Percentiles rank a stretch among this genome's conserved stretches.
phyloP scores from a whole-genome alignment of 2,888 invertebrate species.

The Meiosimyza platycephala region DNA sequence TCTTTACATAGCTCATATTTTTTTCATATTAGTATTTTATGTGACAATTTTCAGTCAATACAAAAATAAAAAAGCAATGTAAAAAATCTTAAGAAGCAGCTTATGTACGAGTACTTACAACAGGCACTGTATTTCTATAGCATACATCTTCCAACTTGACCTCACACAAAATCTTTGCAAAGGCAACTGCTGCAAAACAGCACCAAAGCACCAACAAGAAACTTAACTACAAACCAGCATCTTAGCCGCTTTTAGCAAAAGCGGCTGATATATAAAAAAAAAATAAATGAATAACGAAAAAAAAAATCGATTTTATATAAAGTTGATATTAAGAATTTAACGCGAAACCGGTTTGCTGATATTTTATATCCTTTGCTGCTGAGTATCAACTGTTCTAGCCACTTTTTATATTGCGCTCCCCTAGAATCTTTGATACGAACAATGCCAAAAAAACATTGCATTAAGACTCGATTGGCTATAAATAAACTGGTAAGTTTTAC shows the following conservation, averaged over 20 bases:
- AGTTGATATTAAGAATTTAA: neutral
- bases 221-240: too few species aligned
- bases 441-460: neutral
- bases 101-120: neutral
- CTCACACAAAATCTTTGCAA: conserved; percentile 12
- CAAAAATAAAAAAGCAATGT: too few species aligned
- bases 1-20: too few species aligned
- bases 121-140: neutral
- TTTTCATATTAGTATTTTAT: too few species aligned
- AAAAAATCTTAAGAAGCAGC: neutral
- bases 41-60: too few species aligned
- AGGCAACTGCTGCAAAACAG: neutral
- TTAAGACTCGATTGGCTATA: conserved; percentile 17
- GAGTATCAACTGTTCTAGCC: neutral
- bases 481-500: conserved; percentile 30
- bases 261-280: too few species aligned
- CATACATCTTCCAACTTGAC: conserved; percentile 7
- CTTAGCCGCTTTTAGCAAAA: too few species aligned
- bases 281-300: neutral
- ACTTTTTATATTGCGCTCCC: too few species aligned
- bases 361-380: neutral
- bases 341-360: neutral
- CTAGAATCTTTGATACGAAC: neutral
- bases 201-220: neutral
- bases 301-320: conserved; percentile 7